Conservation (phyloP, 2,888 invertebrate species). For the Diarsia mendica region DNA sequence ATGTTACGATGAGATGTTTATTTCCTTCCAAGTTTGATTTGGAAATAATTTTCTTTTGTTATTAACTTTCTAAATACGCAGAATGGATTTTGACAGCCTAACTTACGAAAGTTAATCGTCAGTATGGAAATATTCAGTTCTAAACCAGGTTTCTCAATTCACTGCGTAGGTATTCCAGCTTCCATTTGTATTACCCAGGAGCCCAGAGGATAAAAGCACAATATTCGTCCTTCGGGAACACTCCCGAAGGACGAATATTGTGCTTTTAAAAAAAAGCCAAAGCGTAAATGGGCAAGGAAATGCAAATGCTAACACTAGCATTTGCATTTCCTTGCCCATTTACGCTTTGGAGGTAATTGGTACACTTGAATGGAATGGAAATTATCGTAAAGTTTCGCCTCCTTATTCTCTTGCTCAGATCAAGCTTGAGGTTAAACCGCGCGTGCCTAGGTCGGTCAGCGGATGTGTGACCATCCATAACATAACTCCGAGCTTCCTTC, state of each 20-base stretch:
- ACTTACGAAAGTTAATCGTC: neutral
- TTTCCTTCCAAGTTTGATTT: no score
- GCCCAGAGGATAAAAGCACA: conserved; percentile 23
- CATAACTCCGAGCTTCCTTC: no score
- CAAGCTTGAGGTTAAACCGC: no score
- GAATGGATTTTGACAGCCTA: neutral
- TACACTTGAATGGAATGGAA: conserved; percentile 22
- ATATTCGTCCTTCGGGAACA: conserved; percentile 45
- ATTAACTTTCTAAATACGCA: neutral
- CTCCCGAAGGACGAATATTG: no score
- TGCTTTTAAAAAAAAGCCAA: no score
- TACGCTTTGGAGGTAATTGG: conserved; percentile 38
- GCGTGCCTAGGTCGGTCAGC: no score
- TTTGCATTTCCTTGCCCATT: conserved; percentile 52
- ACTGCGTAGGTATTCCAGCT: neutral
- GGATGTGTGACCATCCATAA: no score
- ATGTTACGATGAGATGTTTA: no score
- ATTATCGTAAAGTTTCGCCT: conserved; percentile 38
- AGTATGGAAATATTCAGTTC: conserved; percentile 4
- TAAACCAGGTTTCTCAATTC: conserved; percentile 8
- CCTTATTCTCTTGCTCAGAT: conserved; percentile 9
- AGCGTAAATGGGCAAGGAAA: no score
- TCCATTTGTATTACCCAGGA: conserved; percentile 5
- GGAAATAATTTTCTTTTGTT: no score
- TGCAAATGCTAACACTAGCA: no score